Conservation (phyloP, 2,888 invertebrate genomes). For the Cenopis cana region DNA sequence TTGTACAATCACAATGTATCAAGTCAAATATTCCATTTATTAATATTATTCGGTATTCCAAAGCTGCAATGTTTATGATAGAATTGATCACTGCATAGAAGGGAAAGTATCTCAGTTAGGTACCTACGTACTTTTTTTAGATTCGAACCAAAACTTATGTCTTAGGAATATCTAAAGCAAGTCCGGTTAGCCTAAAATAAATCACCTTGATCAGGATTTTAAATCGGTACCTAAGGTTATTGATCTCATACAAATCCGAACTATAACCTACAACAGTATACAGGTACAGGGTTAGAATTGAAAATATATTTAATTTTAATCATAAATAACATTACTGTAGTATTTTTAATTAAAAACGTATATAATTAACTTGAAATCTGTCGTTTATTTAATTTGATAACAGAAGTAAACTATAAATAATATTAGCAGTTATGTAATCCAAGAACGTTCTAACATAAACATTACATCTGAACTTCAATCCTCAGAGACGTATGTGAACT, state of each 20-base stretch:
- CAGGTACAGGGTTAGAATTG: too few species aligned
- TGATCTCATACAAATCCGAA: neutral
- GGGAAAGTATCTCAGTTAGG: neutral
- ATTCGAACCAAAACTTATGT: neutral
- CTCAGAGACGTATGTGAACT: conserved; percentile 50
- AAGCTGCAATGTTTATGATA: neutral
- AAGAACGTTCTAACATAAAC: conserved; percentile 46
- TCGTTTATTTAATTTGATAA: neutral
- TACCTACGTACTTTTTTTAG: neutral
- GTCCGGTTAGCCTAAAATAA: neutral
- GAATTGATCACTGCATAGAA: neutral
- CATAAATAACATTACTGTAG: too few species aligned
- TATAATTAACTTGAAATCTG: too few species aligned
- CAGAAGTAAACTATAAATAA: conserved; percentile 32
- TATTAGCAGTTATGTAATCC: conserved; percentile 43
- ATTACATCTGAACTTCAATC: conserved; percentile 49
- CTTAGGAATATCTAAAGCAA: neutral
- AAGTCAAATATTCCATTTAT: too few species aligned
- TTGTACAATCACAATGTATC: too few species aligned
- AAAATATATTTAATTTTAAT: too few species aligned
- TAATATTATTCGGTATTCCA: neutral
- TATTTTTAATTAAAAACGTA: too few species aligned
- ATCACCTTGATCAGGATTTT: neutral
- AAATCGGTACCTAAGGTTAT: neutral
- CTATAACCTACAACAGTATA: too few species aligned